These are phyloP conservation scores for Callinectes sapidus DNA, from an alignment of 2,888 invertebrate genomes.

Conservation along the genomic window DNA sequence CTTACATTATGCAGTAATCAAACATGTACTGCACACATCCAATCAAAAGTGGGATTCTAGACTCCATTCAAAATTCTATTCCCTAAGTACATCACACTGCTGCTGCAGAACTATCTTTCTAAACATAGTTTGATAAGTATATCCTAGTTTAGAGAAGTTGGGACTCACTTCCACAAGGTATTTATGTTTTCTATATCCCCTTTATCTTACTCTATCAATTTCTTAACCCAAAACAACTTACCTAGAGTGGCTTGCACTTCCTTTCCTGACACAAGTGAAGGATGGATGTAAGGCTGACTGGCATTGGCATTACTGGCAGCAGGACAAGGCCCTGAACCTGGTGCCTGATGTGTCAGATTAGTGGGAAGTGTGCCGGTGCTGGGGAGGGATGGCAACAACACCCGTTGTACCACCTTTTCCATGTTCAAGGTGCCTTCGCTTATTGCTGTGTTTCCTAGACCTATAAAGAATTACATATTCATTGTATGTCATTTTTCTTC, in stretches of 20 bases:
- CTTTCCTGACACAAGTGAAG: conserved; percentile 63
- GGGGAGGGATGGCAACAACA: conserved; percentile 56
- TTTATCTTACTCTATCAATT: not conserved
- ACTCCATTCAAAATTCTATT: too few relatives aligned
- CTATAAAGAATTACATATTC: not conserved
- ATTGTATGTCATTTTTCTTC: not conserved
- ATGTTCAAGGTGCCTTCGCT: conserved; percentile 47
- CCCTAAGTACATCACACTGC: too few relatives aligned
- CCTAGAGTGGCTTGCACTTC: conserved; percentile 69
- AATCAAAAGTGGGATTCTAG: too few relatives aligned
- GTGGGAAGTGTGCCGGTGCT: conserved; percentile 41
- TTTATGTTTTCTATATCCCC: too few relatives aligned
- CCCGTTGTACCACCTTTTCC: conserved; percentile 55
- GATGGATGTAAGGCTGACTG: conserved; percentile 62
- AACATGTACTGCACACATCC: too few relatives aligned
- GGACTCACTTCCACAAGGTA: too few relatives aligned
- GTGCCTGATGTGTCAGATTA: conserved; percentile 23
- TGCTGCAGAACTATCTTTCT: too few relatives aligned
- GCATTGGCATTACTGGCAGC: conserved; percentile 39
- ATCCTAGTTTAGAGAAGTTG: too few relatives aligned
- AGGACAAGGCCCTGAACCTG: conserved; percentile 33
- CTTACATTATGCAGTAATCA: too few relatives aligned
- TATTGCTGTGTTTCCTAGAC: conserved; percentile 14
- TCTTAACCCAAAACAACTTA: conserved; percentile 2
- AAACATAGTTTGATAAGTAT: too few relatives aligned